These are phyloP conservation scores for Copsychus sechellarum DNA, from an alignment of 2,113 vertebrate species.

Conservation along the genomic window DNA sequence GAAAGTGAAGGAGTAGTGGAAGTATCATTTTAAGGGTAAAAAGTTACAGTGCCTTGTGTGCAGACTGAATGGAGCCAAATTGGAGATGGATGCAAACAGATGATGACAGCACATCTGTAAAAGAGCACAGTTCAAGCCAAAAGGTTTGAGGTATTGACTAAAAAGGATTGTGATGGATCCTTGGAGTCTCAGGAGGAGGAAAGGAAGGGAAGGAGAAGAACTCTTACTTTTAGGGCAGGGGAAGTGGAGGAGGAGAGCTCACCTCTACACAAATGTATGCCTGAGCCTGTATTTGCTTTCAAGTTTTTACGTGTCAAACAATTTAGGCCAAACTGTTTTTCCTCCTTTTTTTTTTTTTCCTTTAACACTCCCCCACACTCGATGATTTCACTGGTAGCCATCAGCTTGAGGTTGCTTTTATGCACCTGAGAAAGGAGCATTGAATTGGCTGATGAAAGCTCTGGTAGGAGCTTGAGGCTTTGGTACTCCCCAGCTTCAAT, in stretches of 20 bases:
- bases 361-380: neutral
- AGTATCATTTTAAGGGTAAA: neutral
- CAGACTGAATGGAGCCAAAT: neutral
- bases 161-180: neutral
- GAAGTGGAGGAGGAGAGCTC: neutral
- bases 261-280: neutral
- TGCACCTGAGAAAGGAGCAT: neutral
- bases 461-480: neutral
- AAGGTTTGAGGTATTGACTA: neutral
- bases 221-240: neutral
- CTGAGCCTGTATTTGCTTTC: neutral
- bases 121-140: neutral
- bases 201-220: neutral
- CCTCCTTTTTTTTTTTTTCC: neutral
- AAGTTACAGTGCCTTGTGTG: neutral
- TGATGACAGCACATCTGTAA: neutral
- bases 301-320: slow-evolving; percentile 6
- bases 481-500: neutral
- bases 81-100: neutral
- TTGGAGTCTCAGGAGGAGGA: neutral
- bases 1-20: neutral
- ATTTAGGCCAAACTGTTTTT: slow-evolving; percentile 6
- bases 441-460: neutral
- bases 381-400: neutral
- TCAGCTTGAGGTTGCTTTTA: neutral